Conservation (phyloP, 2,888 invertebrate genomes). For the Drosophila antonietae region DNA sequence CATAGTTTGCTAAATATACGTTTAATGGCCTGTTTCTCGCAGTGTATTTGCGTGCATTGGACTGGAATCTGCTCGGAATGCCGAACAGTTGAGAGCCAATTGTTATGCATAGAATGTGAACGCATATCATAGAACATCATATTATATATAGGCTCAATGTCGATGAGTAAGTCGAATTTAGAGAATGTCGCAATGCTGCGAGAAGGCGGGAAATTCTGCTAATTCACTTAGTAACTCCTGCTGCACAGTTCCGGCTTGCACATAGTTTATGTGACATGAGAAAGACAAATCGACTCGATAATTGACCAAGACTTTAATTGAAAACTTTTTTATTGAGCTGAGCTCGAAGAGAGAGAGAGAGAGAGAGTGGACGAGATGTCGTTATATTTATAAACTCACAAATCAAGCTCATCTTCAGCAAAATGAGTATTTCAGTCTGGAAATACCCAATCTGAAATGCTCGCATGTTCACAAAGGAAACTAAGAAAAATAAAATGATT, state of each 20-base stretch:
- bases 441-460: background rate
- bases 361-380: background rate
- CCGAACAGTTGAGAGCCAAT: slow-evolving; percentile 34
- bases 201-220: slow-evolving; percentile 33
- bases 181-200: slow-evolving; percentile 42
- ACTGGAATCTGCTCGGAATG: slow-evolving; percentile 52
- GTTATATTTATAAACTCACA: slow-evolving; percentile 7
- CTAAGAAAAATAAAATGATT: background rate
- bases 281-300: background rate
- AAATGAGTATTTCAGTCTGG: background rate
- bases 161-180: slow-evolving; percentile 45
- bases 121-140: slow-evolving; percentile 20
- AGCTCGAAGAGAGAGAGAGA: background rate
- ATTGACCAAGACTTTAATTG: background rate
- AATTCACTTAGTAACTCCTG: slow-evolving; percentile 15
- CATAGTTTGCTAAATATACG: background rate
- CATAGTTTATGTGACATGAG: background rate
- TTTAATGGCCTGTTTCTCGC: background rate
- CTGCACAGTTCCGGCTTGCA: slow-evolving; percentile 44
- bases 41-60: slow-evolving; percentile 9
- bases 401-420: background rate
- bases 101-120: slow-evolving; percentile 60
- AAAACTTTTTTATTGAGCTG: background rate
- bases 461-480: slow-evolving; percentile 1
- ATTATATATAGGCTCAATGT: slow-evolving; percentile 16